A percentile compares a stretch with the other conserved stretches of the same genome.
Conservation (phyloP, 2,888 invertebrate species). For the Xestia rhomboidea region DNA sequence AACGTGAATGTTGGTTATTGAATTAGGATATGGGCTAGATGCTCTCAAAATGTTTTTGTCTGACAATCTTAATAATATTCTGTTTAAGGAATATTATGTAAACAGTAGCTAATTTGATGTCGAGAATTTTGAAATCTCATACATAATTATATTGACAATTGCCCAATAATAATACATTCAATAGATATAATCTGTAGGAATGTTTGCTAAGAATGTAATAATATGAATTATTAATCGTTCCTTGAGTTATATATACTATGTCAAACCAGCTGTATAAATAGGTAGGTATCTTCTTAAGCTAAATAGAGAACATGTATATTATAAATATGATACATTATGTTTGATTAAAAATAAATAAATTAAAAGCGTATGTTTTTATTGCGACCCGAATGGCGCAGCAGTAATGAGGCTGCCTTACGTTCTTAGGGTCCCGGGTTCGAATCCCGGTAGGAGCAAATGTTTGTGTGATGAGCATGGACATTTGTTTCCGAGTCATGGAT, state of each 20-base stretch:
- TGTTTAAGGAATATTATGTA: constrained; percentile 50
- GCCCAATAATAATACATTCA: constrained; percentile 28
- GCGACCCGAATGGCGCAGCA: too few species aligned
- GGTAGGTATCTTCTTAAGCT: neutral
- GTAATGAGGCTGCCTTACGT: too few species aligned
- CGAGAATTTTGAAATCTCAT: constrained; percentile 37
- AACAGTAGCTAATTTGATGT: constrained; percentile 14
- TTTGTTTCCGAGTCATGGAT: too few species aligned
- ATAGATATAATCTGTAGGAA: constrained; percentile 30
- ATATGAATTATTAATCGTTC: constrained; percentile 50
- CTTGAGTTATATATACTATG: constrained; percentile 39
- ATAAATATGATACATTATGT: constrained; percentile 24
- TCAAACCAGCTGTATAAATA: constrained; percentile 24
- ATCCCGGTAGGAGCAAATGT: too few species aligned
- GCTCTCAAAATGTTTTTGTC: constrained; percentile 4
- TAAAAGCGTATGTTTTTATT: constrained; percentile 7
- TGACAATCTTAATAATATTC: constrained; percentile 22
- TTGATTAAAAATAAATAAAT: constrained; percentile 43
- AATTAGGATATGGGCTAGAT: constrained; percentile 28
- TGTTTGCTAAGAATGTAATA: constrained; percentile 33
- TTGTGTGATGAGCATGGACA: too few species aligned
- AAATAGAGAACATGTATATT: constrained; percentile 34
- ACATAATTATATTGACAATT: constrained; percentile 32
- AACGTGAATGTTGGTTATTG: neutral
- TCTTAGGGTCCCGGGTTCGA: too few species aligned